Conservation (phyloP, 2,113 vertebrate genomes). For the Plectropomus leopardus region DNA sequence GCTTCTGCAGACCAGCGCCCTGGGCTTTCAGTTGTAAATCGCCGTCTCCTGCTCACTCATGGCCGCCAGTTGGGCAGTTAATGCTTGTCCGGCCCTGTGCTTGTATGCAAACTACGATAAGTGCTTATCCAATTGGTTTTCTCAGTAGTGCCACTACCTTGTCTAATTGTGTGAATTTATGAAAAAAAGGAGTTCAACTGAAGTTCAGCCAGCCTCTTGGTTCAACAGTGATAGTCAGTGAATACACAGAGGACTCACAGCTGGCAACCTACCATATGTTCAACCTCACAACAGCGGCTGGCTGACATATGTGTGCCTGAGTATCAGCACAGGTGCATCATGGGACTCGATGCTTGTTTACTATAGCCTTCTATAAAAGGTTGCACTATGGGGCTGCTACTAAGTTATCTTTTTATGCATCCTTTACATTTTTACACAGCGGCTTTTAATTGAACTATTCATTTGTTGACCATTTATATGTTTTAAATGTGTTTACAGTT, state of each 20-base stretch:
- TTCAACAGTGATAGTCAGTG: neutral
- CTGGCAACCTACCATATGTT: neutral
- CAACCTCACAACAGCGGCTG: neutral
- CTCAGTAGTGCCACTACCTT: neutral
- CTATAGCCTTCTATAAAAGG: no score
- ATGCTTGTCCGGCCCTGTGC: constrained; percentile 11
- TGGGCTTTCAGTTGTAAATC: constrained; percentile 21
- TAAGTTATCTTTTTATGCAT: no score
- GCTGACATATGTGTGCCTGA: neutral
- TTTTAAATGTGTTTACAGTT: no score
- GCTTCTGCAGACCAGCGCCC: neutral
- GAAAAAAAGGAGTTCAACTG: constrained; percentile 40
- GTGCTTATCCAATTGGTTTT: constrained; percentile 28
- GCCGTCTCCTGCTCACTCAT: neutral
- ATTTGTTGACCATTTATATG: no score
- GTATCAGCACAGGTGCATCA: neutral
- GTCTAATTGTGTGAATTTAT: constrained; percentile 37
- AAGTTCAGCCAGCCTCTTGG: constrained; percentile 32
- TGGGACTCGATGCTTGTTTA: neutral
- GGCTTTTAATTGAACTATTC: no score
- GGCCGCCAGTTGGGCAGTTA: neutral
- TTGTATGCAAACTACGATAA: constrained; percentile 40
- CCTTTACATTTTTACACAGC: no score
- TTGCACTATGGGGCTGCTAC: no score
- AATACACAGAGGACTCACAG: constrained; percentile 15